Percentiles rank a stretch among this genome's conserved stretches.
phyloP scores from a whole-genome alignment of 2,888 invertebrate species.

The Euclidia mi region DNA sequence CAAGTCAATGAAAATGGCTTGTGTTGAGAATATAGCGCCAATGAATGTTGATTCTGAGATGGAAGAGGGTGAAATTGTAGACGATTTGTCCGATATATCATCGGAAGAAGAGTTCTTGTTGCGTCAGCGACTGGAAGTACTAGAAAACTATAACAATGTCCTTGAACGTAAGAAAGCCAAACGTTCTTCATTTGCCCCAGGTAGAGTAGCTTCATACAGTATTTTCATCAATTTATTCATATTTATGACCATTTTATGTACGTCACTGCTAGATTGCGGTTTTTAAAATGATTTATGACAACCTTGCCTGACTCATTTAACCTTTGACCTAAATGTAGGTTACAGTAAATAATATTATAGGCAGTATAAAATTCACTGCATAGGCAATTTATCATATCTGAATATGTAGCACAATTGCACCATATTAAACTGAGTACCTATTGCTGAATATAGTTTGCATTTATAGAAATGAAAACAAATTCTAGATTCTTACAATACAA shows the following conservation, averaged over 20 bases:
- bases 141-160: constrained; percentile 86
- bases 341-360: not conserved
- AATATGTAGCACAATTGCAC: not conserved
- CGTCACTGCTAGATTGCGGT: not conserved
- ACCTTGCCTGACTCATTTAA: constrained; percentile 28
- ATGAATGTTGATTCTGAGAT: constrained; percentile 78
- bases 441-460: no score
- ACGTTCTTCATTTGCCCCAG: constrained; percentile 66
- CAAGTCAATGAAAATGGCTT: constrained; percentile 65
- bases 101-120: constrained; percentile 85
- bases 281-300: constrained; percentile 4
- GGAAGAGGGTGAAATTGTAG: constrained; percentile 88
- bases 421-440: not conserved
- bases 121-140: constrained; percentile 80
- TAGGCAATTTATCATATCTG: constrained; percentile 1
- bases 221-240: not conserved
- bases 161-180: constrained; percentile 86
- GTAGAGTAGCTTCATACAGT: constrained; percentile 54
- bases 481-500: no score
- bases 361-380: not conserved
- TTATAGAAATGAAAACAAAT: no score
- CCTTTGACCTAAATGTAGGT: constrained; percentile 47
- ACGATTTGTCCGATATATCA: constrained; percentile 85
- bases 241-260: not conserved
- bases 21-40: constrained; percentile 68